Base-by-base conservation (phyloP, 2,888 invertebrate genomes). In the Anorthoa munda region DNA sequence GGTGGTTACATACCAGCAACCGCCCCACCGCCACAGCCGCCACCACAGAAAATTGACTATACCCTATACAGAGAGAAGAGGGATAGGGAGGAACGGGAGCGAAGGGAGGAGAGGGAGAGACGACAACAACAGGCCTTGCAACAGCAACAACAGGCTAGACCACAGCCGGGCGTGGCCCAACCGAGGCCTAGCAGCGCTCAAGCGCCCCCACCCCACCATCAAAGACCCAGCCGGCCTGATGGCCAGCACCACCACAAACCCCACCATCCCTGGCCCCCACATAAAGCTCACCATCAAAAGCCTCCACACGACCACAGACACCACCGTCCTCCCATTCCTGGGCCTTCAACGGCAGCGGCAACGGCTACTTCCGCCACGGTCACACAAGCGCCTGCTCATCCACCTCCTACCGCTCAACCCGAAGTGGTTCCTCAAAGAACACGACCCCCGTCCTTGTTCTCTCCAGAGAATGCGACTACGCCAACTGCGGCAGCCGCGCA, bases 51-150 rank as follows among this genome's bases (percentile, higher is more conserved):
- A 86, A 96, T 96, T 71, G 96, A 97, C 88, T 96, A 97, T 85
- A 96, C 97, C 72, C 96, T 97, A 15, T 97, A 97, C 90, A 94
- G 97, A 31, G 97, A 97, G 89, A 97, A 97, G 88, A 95, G 97
- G 64, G 97, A 97, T 86, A 94, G 97, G 48, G 93, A 97, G 79
- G 97, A 97, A 73, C 89, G 97, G 2, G 97, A 97, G 72, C 92
- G 97, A 77, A 88, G 95, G 31, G 93, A 90, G 84, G 93, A 91
- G 81, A 81, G 94, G 78, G 93, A 94, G 81, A 91, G 94, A 78
- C 88, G 92, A 79, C 91, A 91, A 74, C 85, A 94, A 72, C 85
- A 94, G 73, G 87, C 82, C 0, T 89, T 92, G 72, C 86, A 84
- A 81, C 72, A 85, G 26, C 84, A 86, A 51, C 84, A 50, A 58